Percentiles rank a stretch among this genome's conserved stretches.
These are phyloP conservation scores for Manis pentadactyla DNA, from an alignment of 2,797 vertebrate genomes.

Conservation along the genomic window DNA sequence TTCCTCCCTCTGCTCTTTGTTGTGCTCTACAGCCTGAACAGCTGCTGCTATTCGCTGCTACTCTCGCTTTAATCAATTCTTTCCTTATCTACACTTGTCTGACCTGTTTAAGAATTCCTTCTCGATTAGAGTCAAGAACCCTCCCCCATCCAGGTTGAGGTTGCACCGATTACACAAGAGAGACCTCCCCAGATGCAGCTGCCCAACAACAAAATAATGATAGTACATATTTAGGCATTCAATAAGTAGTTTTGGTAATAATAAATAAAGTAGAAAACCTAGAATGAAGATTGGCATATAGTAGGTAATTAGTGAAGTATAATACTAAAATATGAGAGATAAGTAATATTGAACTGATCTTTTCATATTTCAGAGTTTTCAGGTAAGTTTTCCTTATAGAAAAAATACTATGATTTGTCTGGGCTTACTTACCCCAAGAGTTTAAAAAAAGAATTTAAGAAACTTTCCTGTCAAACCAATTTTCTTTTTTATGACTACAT, in stretches of 20 bases:
- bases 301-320: not conserved
- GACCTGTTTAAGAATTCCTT: too few species aligned
- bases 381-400: not conserved
- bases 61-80: too few species aligned
- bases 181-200: too few species aligned
- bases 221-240: not conserved
- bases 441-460: slow-evolving; percentile 18
- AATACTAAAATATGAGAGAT: not conserved
- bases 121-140: too few species aligned
- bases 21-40: too few species aligned
- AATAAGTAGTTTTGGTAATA: not conserved
- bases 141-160: too few species aligned
- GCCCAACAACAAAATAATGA: not conserved
- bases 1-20: too few species aligned
- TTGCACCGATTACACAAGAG: too few species aligned
- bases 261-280: not conserved
- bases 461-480: slow-evolving; percentile 64
- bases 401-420: not conserved
- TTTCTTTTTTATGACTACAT: slow-evolving; percentile 53
- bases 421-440: slow-evolving; percentile 7
- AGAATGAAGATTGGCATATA: not conserved
- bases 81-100: too few species aligned
- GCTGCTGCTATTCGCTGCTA: too few species aligned
- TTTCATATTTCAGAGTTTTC: not conserved
- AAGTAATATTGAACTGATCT: not conserved